phyloP scores from a whole-genome alignment of 1,140 invertebrate species.

The Pectinophora gossypiella region DNA sequence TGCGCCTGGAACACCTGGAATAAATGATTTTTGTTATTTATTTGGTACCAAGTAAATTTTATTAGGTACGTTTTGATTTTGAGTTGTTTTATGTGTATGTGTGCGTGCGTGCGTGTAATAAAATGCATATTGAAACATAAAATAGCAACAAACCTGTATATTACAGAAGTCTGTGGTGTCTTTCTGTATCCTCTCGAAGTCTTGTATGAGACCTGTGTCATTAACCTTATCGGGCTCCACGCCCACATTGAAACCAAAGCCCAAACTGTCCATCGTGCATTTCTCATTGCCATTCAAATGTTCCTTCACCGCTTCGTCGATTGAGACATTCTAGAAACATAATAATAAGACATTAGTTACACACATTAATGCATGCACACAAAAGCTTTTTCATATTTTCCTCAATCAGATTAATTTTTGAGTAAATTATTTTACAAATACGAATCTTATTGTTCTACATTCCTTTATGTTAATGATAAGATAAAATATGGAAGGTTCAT shows the following conservation, averaged over 20 bases:
- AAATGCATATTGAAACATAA: too few relatives aligned
- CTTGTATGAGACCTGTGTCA: constrained; percentile 53
- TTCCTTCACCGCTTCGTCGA: constrained; percentile 46
- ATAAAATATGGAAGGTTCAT: too few relatives aligned
- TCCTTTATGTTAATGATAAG: too few relatives aligned
- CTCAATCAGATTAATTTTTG: too few relatives aligned
- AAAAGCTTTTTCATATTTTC: too few relatives aligned
- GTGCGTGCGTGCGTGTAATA: too few relatives aligned
- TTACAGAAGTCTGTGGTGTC: constrained; percentile 74
- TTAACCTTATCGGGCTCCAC: constrained; percentile 57
- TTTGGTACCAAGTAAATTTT: too few relatives aligned
- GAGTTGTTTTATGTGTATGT: too few relatives aligned
- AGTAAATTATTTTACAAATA: too few relatives aligned
- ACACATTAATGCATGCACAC: too few relatives aligned
- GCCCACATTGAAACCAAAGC: constrained; percentile 62
- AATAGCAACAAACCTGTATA: constrained; percentile 65
- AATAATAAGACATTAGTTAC: background rate
- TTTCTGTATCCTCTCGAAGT: constrained; percentile 73
- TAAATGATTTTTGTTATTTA: constrained; percentile 3
- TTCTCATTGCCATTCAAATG: constrained; percentile 65
- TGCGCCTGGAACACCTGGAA: constrained; percentile 65
- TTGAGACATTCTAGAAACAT: constrained; percentile 60
- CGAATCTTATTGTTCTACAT: too few relatives aligned
- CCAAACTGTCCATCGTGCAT: constrained; percentile 59
- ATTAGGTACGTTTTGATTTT: too few relatives aligned